phyloP scores from a whole-genome alignment of 2,797 vertebrate species.

The Trematocara caparti region DNA sequence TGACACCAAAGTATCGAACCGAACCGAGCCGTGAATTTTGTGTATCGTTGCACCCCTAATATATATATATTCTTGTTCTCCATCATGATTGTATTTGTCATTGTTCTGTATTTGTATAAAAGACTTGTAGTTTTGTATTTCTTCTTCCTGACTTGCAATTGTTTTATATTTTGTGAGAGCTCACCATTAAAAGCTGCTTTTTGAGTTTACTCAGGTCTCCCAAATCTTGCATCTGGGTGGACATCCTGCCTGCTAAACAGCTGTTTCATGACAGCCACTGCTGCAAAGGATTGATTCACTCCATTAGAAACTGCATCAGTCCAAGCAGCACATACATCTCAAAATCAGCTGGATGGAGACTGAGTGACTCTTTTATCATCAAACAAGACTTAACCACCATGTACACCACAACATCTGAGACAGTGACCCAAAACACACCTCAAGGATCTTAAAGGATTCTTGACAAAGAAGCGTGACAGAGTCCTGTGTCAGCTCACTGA shows the following conservation, averaged over 20 bases:
- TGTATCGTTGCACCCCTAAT: no score
- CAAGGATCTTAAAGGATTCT: neutral
- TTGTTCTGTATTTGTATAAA: neutral
- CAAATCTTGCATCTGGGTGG: neutral
- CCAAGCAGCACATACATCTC: rapidly evolving
- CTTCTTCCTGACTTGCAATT: neutral
- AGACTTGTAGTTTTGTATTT: neutral
- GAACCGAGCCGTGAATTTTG: no score
- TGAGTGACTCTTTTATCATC: neutral
- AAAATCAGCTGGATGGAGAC: neutral
- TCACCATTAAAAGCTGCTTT: neutral
- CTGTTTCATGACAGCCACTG: neutral
- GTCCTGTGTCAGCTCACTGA: neutral
- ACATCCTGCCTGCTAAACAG: neutral
- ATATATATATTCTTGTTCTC: no score
- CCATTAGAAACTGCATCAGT: neutral
- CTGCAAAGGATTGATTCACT: neutral
- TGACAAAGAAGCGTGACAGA: neutral
- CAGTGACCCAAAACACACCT: rapidly evolving
- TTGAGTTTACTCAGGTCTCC: neutral
- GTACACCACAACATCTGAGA: neutral
- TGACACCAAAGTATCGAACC: no score
- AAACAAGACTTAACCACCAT: neutral
- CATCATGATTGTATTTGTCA: neutral
- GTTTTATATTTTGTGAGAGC: neutral